These are phyloP conservation scores for Morelia viridis DNA, from an alignment of 2,797 vertebrate genomes.

Conservation along the genomic window DNA sequence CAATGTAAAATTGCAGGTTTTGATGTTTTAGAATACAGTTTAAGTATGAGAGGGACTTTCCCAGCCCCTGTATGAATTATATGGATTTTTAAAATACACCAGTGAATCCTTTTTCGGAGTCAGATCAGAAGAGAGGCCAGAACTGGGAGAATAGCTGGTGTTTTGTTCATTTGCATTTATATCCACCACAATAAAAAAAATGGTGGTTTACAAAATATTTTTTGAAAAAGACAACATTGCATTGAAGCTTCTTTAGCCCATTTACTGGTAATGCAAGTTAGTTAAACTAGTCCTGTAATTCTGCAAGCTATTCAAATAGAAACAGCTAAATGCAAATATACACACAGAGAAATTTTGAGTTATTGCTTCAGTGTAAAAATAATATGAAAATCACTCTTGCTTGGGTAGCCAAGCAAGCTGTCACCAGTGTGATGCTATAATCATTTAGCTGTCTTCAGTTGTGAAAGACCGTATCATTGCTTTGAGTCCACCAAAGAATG, in stretches of 20 bases:
- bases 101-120: not conserved
- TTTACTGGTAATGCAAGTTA: not conserved
- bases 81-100: not conserved
- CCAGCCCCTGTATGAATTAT: not conserved
- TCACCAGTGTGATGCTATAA: not conserved
- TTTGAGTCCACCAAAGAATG: not conserved
- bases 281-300: not conserved
- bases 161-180: no score
- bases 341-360: not conserved
- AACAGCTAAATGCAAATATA: not conserved
- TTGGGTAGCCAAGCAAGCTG: not conserved
- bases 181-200: no score
- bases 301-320: not conserved
- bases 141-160: not conserved
- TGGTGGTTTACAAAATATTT: not conserved
- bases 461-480: not conserved
- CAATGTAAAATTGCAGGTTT: not conserved
- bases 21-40: not conserved
- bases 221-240: not conserved
- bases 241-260: not conserved
- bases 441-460: not conserved
- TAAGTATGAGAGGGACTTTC: not conserved
- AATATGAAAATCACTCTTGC: not conserved
- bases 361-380: not conserved
- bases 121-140: not conserved